Conservation (phyloP, 2,888 invertebrate genomes). For the Eulithis prunata region DNA sequence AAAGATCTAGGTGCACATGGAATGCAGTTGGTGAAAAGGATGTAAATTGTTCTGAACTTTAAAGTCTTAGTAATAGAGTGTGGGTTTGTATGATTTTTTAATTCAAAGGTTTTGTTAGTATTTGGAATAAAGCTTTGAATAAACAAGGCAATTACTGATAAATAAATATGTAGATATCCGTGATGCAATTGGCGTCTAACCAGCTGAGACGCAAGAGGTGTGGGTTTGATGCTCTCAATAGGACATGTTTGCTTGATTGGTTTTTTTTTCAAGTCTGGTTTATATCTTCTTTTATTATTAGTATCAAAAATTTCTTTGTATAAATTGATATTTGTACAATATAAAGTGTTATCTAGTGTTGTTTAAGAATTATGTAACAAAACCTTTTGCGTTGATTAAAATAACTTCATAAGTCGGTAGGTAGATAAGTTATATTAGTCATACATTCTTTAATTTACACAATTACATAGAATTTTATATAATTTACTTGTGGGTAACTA, state of each 20-base stretch:
- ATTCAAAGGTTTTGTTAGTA: neutral
- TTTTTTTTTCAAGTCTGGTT: too few species aligned
- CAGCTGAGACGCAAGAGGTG: neutral
- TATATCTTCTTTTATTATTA: too few species aligned
- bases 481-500: neutral
- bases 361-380: too few species aligned
- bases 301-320: too few species aligned
- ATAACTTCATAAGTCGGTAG: too few species aligned
- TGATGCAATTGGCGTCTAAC: neutral
- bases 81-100: neutral
- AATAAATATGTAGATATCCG: slow-evolving; percentile 3
- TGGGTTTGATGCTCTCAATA: neutral
- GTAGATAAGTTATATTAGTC: too few species aligned
- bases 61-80: neutral
- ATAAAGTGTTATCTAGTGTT: too few species aligned
- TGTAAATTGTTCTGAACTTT: slow-evolving; percentile 3
- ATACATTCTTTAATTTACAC: too few species aligned
- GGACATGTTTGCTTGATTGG: neutral
- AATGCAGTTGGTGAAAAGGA: slow-evolving; percentile 7
- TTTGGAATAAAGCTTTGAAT: neutral
- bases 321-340: too few species aligned
- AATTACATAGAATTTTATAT: too few species aligned
- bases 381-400: too few species aligned
- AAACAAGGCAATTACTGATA: slow-evolving; percentile 10
- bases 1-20: slow-evolving; percentile 13